Evolutionary conservation across 2,888 invertebrate species (phyloP).

Genomic region (Antitype chi): DNA sequence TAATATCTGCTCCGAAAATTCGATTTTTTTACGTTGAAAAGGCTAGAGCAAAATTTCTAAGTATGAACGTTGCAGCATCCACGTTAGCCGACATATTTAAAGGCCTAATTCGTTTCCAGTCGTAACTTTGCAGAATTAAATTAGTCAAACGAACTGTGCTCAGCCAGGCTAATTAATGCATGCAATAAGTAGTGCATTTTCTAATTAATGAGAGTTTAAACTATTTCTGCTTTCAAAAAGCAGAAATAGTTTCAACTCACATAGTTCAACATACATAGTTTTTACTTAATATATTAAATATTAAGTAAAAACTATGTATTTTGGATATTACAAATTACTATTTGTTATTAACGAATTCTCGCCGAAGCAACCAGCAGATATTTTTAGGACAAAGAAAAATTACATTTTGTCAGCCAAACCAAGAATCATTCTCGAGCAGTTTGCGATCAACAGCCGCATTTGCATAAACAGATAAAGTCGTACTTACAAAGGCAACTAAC

Average conservation of each 20-base stretch:
- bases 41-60: not conserved
- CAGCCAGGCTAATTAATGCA: constrained; percentile 11
- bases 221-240: not conserved
- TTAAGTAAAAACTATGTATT: no score
- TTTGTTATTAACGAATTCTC: not conserved
- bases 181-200: constrained; percentile 24
- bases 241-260: no score
- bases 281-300: not conserved
- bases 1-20: not conserved
- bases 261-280: no score
- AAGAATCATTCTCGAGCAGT: not conserved
- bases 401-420: not conserved
- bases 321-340: not conserved
- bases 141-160: constrained; percentile 23
- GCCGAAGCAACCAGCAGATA: not conserved
- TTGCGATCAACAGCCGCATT: not conserved
- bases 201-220: constrained; percentile 16
- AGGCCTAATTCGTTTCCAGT: constrained; percentile 26
- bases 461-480: not conserved
- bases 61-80: not conserved
- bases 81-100: constrained; percentile 14
- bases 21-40: not conserved
- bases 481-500: constrained; percentile 9
- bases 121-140: constrained; percentile 38
- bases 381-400: not conserved